phyloP scores from a whole-genome alignment of 2,888 invertebrate genomes.

The Anthophora plumipes region DNA sequence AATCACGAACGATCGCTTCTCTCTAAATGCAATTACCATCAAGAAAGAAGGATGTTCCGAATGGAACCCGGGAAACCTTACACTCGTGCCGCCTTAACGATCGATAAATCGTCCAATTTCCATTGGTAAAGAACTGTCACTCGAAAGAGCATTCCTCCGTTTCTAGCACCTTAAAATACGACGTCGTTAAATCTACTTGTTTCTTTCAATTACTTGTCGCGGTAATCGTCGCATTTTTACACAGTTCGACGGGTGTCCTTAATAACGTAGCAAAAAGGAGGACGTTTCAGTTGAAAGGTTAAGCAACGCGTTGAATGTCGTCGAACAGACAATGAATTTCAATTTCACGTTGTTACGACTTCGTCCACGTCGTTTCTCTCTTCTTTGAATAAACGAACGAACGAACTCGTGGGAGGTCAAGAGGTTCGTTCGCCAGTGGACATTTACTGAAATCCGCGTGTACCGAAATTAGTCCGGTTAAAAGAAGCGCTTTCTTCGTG shows the following conservation, averaged over 20 bases:
- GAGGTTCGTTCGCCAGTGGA: conserved; percentile 13
- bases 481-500: conserved; percentile 42
- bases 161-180: conserved; percentile 20
- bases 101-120: conserved; percentile 22
- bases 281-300: conserved; percentile 14
- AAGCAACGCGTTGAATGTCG: conserved; percentile 15
- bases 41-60: not conserved
- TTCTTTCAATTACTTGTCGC: conserved; percentile 21
- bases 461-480: conserved; percentile 44
- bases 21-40: not conserved
- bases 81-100: not conserved
- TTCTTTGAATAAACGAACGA: not conserved
- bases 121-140: conserved; percentile 2
- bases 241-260: not conserved
- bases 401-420: conserved; percentile 18
- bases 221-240: conserved; percentile 12
- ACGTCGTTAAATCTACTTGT: conserved; percentile 28
- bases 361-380: not conserved
- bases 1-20: not conserved
- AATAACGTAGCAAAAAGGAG: conserved; percentile 28
- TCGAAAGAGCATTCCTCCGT: not conserved
- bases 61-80: conserved; percentile 1
- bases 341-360: conserved; percentile 37
- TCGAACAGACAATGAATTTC: conserved; percentile 30
- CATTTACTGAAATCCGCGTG: conserved; percentile 26